A percentile compares a stretch with the other conserved stretches of the same genome.
These are phyloP conservation scores for Forbesichthys agassizii DNA, from an alignment of 2,113 vertebrate genomes.

Conservation along the genomic window DNA sequence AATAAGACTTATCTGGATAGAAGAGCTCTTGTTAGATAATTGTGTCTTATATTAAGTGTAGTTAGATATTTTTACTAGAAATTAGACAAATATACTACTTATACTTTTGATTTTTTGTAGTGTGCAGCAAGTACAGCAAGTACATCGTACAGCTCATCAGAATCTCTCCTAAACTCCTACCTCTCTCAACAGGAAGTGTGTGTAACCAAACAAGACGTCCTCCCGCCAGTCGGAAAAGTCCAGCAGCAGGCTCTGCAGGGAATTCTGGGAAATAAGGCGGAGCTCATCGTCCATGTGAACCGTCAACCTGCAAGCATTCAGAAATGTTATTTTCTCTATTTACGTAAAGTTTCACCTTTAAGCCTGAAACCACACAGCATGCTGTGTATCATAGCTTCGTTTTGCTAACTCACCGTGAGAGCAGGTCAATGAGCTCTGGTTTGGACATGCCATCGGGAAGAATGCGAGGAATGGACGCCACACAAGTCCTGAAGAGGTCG, in stretches of 20 bases:
- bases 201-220: conserved; percentile 95
- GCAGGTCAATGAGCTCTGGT: conserved; percentile 93
- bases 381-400: neutral
- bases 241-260: conserved; percentile 93
- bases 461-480: conserved; percentile 94
- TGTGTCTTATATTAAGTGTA: too few relatives aligned
- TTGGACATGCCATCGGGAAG: conserved; percentile 98
- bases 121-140: too few relatives aligned
- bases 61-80: too few relatives aligned
- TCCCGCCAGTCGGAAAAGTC: conserved; percentile 98
- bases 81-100: too few relatives aligned
- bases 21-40: too few relatives aligned
- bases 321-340: neutral
- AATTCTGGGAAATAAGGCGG: conserved; percentile 96
- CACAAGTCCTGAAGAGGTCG: conserved; percentile 95
- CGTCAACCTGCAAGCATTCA: conserved; percentile 80
- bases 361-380: too few relatives aligned
- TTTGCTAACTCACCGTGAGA: conserved; percentile 82
- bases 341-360: neutral
- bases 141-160: too few relatives aligned
- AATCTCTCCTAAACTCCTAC: conserved; percentile 28
- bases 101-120: too few relatives aligned
- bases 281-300: conserved; percentile 99
- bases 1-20: too few relatives aligned
- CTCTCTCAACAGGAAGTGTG: conserved; percentile 93